Percentiles rank a stretch among this genome's conserved stretches.
These are phyloP conservation scores for Micromesistius poutassou DNA, from an alignment of 2,797 vertebrate genomes.

Conservation along the genomic window DNA sequence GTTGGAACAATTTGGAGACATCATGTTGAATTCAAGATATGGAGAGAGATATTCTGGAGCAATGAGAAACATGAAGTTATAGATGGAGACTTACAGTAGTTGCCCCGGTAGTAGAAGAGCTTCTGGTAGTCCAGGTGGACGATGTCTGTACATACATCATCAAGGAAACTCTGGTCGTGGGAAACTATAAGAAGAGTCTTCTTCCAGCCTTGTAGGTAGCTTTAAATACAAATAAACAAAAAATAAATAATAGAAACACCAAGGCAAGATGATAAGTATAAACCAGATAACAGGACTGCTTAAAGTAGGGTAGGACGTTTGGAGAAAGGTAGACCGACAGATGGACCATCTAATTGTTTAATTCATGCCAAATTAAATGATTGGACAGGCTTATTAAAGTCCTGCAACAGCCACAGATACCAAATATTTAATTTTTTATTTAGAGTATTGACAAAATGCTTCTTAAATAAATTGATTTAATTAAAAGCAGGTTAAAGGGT, in stretches of 20 bases:
- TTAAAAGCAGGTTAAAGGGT: background rate
- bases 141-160: constrained; percentile 90
- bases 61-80: background rate
- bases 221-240: constrained; percentile 37
- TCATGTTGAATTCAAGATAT: too few species aligned
- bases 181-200: constrained; percentile 90
- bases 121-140: constrained; percentile 86
- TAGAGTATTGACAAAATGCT: too few species aligned
- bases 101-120: constrained; percentile 89
- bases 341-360: too few species aligned
- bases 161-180: constrained; percentile 91
- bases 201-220: constrained; percentile 92
- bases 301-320: too few species aligned
- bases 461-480: too few species aligned
- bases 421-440: too few species aligned
- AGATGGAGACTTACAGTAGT: constrained; percentile 78
- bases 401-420: too few species aligned
- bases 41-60: background rate
- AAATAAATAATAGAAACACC: background rate
- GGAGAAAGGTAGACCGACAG: too few species aligned
- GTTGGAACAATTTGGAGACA: background rate
- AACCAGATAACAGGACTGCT: background rate
- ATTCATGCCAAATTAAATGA: too few species aligned
- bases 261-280: background rate
- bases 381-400: too few species aligned